Evolutionary conservation across 2,113 vertebrate species (phyloP).

Genomic region (Spheniscus mendiculus): DNA sequence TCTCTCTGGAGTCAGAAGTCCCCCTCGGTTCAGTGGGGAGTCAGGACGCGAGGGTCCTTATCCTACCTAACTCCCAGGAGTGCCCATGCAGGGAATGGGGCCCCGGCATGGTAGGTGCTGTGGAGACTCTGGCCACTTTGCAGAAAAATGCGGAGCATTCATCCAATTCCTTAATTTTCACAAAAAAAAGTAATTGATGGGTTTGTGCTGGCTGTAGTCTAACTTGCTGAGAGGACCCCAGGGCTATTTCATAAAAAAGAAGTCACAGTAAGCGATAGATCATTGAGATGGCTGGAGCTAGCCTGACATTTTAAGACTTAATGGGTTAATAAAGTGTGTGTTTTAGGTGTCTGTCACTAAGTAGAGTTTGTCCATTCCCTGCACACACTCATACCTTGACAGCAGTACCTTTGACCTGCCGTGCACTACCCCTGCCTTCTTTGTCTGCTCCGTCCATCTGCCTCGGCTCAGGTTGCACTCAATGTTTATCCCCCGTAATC

Average conservation of each 20-base stretch:
- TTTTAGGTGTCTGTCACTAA: constrained; percentile 37
- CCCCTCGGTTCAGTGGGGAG: neutral
- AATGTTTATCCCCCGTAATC: constrained; percentile 61
- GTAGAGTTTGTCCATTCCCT: constrained; percentile 38
- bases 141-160: constrained; percentile 56
- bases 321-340: constrained; percentile 63
- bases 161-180: constrained; percentile 57
- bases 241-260: constrained; percentile 54
- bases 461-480: constrained; percentile 67
- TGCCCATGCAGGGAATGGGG: neutral
- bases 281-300: constrained; percentile 13
- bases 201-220: constrained; percentile 36
- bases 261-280: constrained; percentile 41
- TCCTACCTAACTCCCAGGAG: neutral
- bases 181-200: constrained; percentile 38
- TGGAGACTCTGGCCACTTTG: neutral
- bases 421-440: neutral
- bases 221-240: constrained; percentile 38
- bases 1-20: neutral
- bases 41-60: neutral
- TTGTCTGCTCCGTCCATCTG: constrained; percentile 59
- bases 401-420: constrained; percentile 54
- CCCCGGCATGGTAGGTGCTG: neutral
- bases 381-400: constrained; percentile 24
- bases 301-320: constrained; percentile 51